Percentiles rank a stretch among this genome's conserved stretches.
These are phyloP conservation scores for Monodelphis domestica DNA, from an alignment of 2,797 vertebrate genomes.

Conservation along the genomic window DNA sequence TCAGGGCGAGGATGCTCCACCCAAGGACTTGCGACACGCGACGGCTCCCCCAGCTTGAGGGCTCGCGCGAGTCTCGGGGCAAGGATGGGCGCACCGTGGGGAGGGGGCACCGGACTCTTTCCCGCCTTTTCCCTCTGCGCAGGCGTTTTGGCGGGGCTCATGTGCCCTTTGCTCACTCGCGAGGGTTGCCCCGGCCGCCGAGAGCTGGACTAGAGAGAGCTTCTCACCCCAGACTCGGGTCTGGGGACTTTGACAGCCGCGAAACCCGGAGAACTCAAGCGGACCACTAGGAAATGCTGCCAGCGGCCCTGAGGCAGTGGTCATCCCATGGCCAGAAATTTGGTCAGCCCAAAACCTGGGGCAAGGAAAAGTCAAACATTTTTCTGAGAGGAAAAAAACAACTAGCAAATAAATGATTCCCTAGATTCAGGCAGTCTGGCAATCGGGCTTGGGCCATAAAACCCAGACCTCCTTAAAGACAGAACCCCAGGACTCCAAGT, in stretches of 20 bases:
- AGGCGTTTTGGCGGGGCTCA: not conserved
- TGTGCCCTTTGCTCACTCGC: not conserved
- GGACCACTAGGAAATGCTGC: not conserved
- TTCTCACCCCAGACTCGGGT: not conserved
- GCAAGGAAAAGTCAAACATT: not conserved
- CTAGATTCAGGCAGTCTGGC: not conserved
- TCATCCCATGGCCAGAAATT: not conserved
- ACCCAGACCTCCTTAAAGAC: not conserved
- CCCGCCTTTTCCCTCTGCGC: conserved; percentile 47
- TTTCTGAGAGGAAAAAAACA: not conserved
- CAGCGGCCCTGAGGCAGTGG: not conserved
- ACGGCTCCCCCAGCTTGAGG: not conserved
- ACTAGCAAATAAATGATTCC: not conserved
- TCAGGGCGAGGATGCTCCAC: not conserved
- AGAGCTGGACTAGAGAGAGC: not conserved
- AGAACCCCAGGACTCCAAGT: not conserved
- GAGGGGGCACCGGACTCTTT: not conserved
- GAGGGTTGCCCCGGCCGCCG: not conserved
- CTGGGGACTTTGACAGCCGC: not conserved
- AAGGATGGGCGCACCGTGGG: not conserved
- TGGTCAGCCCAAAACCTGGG: not conserved
- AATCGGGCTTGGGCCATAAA: not conserved
- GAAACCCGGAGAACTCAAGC: not conserved
- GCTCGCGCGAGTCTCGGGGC: not conserved
- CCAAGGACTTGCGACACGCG: not conserved